These are phyloP conservation scores for Dreissena rostriformis DNA, from an alignment of 1,140 invertebrate genomes.

Conservation along the genomic window DNA sequence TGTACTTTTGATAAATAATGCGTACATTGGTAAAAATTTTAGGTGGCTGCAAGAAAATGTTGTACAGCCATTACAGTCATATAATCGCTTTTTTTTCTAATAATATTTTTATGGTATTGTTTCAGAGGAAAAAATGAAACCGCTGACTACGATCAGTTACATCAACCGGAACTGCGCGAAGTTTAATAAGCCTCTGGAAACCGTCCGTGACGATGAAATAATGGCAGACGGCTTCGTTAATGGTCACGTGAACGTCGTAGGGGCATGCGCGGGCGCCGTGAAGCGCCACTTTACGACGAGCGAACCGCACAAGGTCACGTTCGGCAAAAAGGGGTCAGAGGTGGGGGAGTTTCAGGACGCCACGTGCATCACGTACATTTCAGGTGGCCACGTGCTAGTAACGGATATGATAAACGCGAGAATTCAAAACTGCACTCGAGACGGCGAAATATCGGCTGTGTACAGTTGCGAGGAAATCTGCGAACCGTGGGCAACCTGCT, in stretches of 20 bases:
- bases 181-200: background rate
- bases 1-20: background rate
- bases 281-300: background rate
- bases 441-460: slow-evolving; percentile 10
- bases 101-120: too few relatives aligned
- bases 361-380: slow-evolving; percentile 42
- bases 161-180: slow-evolving; percentile 17
- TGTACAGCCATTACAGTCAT: too few relatives aligned
- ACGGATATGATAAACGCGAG: slow-evolving; percentile 62
- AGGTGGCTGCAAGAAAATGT: too few relatives aligned
- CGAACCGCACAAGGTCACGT: background rate
- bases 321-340: slow-evolving; percentile 49
- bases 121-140: background rate
- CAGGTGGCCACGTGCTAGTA: slow-evolving; percentile 47
- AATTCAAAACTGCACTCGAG: slow-evolving; percentile 48
- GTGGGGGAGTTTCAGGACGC: slow-evolving; percentile 60
- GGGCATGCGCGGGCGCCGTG: background rate
- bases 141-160: slow-evolving; percentile 12
- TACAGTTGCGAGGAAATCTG: slow-evolving; percentile 44
- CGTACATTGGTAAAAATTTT: too few relatives aligned
- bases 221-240: background rate
- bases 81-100: too few relatives aligned
- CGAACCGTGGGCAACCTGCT: slow-evolving; percentile 48
- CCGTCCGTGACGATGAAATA: too few relatives aligned
- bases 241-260: slow-evolving; percentile 1